Evolutionary conservation across 2,888 invertebrate species (phyloP), one percentile per base, ranked within the genome.

Genomic region (Mesorhabditis belari): DNA sequence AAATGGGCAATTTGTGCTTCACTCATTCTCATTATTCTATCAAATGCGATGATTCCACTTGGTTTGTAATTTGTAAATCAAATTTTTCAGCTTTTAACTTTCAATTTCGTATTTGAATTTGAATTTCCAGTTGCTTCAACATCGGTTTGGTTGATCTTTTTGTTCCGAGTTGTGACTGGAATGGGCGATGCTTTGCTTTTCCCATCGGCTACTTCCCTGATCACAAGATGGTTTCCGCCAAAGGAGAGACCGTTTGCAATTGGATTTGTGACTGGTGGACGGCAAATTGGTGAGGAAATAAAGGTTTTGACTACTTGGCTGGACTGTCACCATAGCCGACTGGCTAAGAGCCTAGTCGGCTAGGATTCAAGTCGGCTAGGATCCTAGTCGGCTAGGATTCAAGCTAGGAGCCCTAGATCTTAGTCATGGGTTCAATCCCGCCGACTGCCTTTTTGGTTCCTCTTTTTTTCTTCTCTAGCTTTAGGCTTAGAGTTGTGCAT

Each of bases 231-330:
- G 78, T 78, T 78, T 55, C 78, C 78, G 5, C 77, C 78, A 9
- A 78, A 78, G 58, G 78, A 78, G 57, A 62, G 78, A 29, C 74
- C 78, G 5, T 79, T 77, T 60, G 78, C 78, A 44, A 65, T 79
- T n/a, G 78, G 77, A 55, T 68, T 78, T 35, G 73, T 78, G 44
- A 79, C 78, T 12, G 79, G 78, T 26, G 78, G 78, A 44, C 57
- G 78, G 49, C 78, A 78, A 64, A 76, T 78, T 35, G 77, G 76
- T 71, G 50, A 23, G 60, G 29, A 3, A n/a, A n/a, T n/a, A n/a
- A n/a, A n/a, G n/a, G n/a, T n/a, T n/a, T n/a, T n/a, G n/a, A n/a
- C n/a, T n/a, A n/a, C n/a, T n/a, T n/a, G n/a, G n/a, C n/a, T n/a
- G n/a, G n/a, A n/a, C n/a, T n/a, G n/a, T n/a, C n/a, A n/a, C n/a